A percentile compares a stretch with the other conserved stretches of the same genome.
These are phyloP conservation scores for Carcinoscorpius rotundicauda DNA, from an alignment of 1,140 invertebrate species.

Conservation along the genomic window DNA sequence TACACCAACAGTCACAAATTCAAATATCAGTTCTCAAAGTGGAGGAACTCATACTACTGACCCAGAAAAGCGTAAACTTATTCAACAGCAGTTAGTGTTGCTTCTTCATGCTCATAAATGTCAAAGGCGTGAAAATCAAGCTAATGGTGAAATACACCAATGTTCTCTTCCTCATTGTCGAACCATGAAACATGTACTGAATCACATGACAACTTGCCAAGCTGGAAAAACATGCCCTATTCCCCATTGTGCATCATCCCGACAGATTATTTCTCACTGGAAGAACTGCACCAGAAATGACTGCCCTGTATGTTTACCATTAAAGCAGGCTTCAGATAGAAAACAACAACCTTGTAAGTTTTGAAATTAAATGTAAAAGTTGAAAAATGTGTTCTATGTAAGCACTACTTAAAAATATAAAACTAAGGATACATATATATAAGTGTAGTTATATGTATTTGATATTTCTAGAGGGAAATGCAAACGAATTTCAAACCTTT, in stretches of 20 bases:
- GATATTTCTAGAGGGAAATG: too few species aligned
- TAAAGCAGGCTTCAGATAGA: constrained; percentile 76
- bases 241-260: constrained; percentile 93
- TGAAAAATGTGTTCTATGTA: too few species aligned
- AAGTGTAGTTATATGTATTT: too few species aligned
- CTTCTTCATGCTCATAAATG: constrained; percentile 97
- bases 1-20: too few species aligned
- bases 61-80: constrained; percentile 92
- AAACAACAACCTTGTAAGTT: constrained; percentile 32
- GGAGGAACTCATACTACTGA: constrained; percentile 46
- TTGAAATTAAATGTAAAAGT: too few species aligned
- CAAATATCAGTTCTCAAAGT: too few species aligned
- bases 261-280: constrained; percentile 98
- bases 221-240: constrained; percentile 79
- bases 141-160: constrained; percentile 30
- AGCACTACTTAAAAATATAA: too few species aligned
- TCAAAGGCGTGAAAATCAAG: constrained; percentile 67
- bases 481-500: too few species aligned
- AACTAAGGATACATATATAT: too few species aligned
- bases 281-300: constrained; percentile 90
- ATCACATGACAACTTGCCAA: constrained; percentile 96
- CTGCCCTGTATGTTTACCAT: constrained; percentile 93
- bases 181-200: constrained; percentile 98
- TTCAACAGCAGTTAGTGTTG: constrained; percentile 94
- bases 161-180: constrained; percentile 93